Evolutionary conservation across 1,140 invertebrate genomes (phyloP).

Genomic region (Trialeurodes vaporariorum): DNA sequence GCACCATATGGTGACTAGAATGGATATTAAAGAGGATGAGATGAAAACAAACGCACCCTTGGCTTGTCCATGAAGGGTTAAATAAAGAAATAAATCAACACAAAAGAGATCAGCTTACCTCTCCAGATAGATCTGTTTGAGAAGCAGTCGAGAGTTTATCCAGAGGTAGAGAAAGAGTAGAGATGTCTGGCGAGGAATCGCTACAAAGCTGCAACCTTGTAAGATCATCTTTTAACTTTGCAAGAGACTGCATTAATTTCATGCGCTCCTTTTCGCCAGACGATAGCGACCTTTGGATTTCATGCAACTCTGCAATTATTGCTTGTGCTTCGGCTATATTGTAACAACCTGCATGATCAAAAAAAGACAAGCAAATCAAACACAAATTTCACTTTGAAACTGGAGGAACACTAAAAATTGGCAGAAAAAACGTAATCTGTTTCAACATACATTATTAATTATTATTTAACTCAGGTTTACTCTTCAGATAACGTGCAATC

Average conservation of each 20-base stretch:
- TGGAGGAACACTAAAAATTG: too few species aligned
- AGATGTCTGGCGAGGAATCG: conserved; percentile 67
- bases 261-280: conserved; percentile 86
- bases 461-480: too few species aligned
- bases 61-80: too few species aligned
- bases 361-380: conserved; percentile 27
- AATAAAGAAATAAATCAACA: not conserved
- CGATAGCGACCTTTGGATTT: conserved; percentile 81
- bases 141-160: conserved; percentile 76
- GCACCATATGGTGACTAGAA: too few species aligned
- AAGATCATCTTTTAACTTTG: conserved; percentile 84
- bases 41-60: too few species aligned
- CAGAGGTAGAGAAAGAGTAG: conserved; percentile 65
- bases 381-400: conserved; percentile 13
- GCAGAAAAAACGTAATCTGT: too few species aligned
- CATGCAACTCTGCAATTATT: conserved; percentile 81
- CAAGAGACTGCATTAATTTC: conserved; percentile 85
- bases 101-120: conserved; percentile 39
- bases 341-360: conserved; percentile 76
- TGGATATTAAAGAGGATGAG: too few species aligned
- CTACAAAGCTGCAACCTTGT: conserved; percentile 64
- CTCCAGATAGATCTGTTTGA: conserved; percentile 87
- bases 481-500: too few species aligned
- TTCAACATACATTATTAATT: too few species aligned
- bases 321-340: conserved; percentile 87